A percentile compares a stretch with the other conserved stretches of the same genome.
phyloP scores from a whole-genome alignment of 1,140 invertebrate genomes.

The Drosophila littoralis region DNA sequence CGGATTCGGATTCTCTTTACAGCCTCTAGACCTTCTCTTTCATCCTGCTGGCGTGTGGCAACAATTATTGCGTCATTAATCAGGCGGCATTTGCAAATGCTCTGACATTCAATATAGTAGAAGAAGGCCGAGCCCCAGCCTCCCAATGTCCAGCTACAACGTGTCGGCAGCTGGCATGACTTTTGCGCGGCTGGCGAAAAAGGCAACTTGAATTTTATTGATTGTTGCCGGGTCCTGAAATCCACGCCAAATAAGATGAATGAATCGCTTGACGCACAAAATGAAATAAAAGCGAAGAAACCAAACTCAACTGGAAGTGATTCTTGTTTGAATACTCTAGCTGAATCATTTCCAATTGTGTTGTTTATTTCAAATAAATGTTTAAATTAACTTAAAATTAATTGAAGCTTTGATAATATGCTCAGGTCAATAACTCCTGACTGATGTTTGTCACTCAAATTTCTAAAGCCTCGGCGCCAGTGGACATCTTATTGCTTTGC shows the following conservation, averaged over 20 bases:
- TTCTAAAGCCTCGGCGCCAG: no score
- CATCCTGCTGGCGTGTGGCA: slow-evolving; percentile 49
- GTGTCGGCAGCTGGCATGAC: slow-evolving; percentile 69
- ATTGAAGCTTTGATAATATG: neutral
- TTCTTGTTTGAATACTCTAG: neutral
- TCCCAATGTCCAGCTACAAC: neutral
- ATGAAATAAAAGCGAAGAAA: slow-evolving; percentile 34
- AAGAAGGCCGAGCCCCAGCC: neutral
- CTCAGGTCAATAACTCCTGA: no score
- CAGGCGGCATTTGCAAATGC: slow-evolving; percentile 79
- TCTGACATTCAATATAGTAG: slow-evolving; percentile 60
- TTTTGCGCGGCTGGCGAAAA: slow-evolving; percentile 70
- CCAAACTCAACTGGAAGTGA: slow-evolving; percentile 8
- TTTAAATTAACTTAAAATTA: neutral
- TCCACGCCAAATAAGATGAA: slow-evolving; percentile 76
- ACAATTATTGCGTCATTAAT: slow-evolving; percentile 84
- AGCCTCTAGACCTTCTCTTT: slow-evolving; percentile 16
- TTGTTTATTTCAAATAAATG: neutral
- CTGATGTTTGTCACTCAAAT: no score
- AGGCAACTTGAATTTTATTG: slow-evolving; percentile 83
- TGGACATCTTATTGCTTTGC: no score
- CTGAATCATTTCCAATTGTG: neutral
- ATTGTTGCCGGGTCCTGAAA: slow-evolving; percentile 63
- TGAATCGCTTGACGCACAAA: slow-evolving; percentile 74
- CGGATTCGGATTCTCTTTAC: slow-evolving; percentile 27